Evolutionary conservation across 2,888 invertebrate genomes (phyloP).

Genomic region (Cantharis nigra): DNA sequence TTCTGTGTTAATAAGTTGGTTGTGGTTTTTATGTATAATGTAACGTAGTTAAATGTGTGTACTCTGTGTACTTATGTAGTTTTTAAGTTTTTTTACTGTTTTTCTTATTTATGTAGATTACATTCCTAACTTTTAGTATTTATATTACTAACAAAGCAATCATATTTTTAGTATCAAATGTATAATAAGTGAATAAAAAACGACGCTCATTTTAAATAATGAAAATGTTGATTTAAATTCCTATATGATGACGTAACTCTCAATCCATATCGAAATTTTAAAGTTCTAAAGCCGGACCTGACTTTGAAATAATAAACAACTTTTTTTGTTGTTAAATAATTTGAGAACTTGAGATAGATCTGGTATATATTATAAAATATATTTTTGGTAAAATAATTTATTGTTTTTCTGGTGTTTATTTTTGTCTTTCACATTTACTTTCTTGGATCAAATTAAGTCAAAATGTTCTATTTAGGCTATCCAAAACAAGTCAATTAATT

Average conservation of each 20-base stretch:
- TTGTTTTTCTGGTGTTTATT: no score
- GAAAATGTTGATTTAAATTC: not conserved
- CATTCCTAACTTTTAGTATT: constrained; percentile 4
- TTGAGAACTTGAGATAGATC: no score
- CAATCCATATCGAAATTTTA: not conserved
- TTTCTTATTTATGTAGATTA: not conserved
- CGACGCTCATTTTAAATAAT: not conserved
- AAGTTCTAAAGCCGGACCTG: not conserved
- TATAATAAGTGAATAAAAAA: not conserved
- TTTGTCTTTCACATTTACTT: no score
- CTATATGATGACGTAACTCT: not conserved
- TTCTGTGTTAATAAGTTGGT: not conserved
- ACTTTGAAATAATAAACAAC: not conserved
- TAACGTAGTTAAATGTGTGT: not conserved
- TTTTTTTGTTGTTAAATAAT: no score
- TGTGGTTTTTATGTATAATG: not conserved
- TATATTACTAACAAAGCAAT: constrained; percentile 2
- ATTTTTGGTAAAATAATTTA: no score
- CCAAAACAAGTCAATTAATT: no score
- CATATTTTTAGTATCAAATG: constrained; percentile 1
- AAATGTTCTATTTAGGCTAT: no score
- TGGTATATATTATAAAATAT: no score
- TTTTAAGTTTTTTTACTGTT: not conserved
- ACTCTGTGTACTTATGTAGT: not conserved
- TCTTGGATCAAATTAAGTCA: no score